phyloP scores from a whole-genome alignment of 2,113 vertebrate genomes.

The Neolamprologus variostigma region DNA sequence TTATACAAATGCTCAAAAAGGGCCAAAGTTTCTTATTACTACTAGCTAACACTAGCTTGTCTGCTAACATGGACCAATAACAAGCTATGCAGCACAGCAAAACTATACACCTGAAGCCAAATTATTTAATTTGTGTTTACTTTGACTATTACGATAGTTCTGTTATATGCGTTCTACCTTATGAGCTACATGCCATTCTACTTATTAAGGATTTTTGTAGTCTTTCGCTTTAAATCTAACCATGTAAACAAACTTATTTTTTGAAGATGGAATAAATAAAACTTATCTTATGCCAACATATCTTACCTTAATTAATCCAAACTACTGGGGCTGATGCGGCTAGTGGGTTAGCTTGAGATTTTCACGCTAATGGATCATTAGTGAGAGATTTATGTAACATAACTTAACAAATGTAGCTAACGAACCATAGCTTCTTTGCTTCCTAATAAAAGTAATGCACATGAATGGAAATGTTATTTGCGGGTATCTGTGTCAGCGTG shows the following conservation, averaged over 20 bases:
- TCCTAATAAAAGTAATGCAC: not conserved
- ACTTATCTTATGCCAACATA: not conserved
- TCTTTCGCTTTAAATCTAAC: not conserved
- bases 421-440: not conserved
- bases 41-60: not conserved
- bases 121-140: not conserved
- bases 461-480: not conserved
- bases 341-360: not conserved
- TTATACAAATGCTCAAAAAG: not conserved
- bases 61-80: not conserved
- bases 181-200: not conserved
- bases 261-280: not conserved
- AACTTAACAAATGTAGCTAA: not conserved
- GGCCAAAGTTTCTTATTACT: fast-evolving
- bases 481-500: not conserved
- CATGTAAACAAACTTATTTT: not conserved
- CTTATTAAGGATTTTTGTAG: not conserved
- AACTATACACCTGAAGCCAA: not conserved
- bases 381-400: not conserved
- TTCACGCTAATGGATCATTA: not conserved
- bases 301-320: not conserved
- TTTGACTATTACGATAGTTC: not conserved
- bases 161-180: not conserved
- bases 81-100: not conserved
- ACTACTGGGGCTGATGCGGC: not conserved